Percentiles rank a stretch among this genome's conserved stretches.
phyloP scores from a whole-genome alignment of 92 coral and sea anemone species.

The Paramuricea clavata region DNA sequence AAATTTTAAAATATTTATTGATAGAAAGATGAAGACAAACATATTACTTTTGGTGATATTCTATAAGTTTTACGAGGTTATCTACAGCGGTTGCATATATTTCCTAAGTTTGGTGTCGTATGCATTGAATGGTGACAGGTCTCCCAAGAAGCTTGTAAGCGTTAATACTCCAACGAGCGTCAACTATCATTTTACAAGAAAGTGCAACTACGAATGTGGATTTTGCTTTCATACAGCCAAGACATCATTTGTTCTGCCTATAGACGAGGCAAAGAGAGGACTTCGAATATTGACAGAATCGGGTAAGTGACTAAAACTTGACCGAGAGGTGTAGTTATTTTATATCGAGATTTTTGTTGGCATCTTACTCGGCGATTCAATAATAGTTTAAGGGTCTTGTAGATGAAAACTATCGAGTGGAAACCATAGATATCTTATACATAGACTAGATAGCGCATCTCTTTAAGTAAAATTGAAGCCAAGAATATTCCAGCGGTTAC shows the following conservation, averaged over 20 bases:
- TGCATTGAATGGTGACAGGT: neutral
- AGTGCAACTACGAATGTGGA: constrained; percentile 85
- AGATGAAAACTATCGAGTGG: too few relatives aligned
- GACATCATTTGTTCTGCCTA: constrained; percentile 82
- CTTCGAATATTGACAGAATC: constrained; percentile 71
- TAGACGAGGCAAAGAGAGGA: constrained; percentile 78
- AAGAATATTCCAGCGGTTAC: too few relatives aligned
- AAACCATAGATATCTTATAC: too few relatives aligned
- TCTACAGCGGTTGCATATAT: constrained; percentile 3
- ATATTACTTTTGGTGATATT: neutral
- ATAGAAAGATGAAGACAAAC: neutral
- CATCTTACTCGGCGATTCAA: too few relatives aligned
- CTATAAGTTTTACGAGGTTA: neutral
- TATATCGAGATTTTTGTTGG: too few relatives aligned
- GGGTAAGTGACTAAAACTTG: constrained; percentile 54
- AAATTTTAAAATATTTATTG: neutral
- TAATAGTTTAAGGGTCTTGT: too few relatives aligned
- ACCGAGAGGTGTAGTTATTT: too few relatives aligned
- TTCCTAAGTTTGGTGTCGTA: neutral
- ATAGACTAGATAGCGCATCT: too few relatives aligned
- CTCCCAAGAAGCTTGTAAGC: neutral
- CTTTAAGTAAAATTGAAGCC: too few relatives aligned
- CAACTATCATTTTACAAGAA: constrained; percentile 86
- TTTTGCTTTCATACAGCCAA: constrained; percentile 93
- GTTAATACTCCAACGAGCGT: constrained; percentile 69